Conservation (phyloP, 2,888 invertebrate species). For the Psylliodes chrysocephalus region DNA sequence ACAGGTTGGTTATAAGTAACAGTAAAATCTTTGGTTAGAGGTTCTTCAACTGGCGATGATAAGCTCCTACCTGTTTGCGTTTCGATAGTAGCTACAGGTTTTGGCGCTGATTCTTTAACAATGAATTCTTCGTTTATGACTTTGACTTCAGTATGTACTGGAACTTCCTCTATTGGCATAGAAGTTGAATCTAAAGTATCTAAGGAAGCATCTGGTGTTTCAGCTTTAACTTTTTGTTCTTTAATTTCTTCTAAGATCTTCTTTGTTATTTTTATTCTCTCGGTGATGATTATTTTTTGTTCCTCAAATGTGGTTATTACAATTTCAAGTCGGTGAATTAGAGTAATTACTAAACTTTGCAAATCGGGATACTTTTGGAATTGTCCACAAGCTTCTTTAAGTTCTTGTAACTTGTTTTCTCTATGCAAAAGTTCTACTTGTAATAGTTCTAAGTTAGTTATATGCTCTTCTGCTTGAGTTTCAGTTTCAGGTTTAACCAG, state of each 20-base stretch:
- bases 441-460: slow-evolving; percentile 57
- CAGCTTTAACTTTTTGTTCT: slow-evolving; percentile 54
- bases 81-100: slow-evolving; percentile 66
- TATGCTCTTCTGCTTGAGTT: slow-evolving; percentile 55
- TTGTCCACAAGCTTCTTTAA: slow-evolving; percentile 65
- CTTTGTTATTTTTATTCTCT: slow-evolving; percentile 69
- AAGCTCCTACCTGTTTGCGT: slow-evolving; percentile 77
- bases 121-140: slow-evolving; percentile 45
- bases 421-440: slow-evolving; percentile 63
- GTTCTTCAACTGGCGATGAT: slow-evolving; percentile 60
- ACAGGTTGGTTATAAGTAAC: slow-evolving; percentile 68
- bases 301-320: slow-evolving; percentile 71
- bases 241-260: slow-evolving; percentile 62
- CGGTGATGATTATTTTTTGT: slow-evolving; percentile 71
- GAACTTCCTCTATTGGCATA: slow-evolving; percentile 76
- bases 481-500: slow-evolving; percentile 46
- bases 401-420: slow-evolving; percentile 65
- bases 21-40: slow-evolving; percentile 66
- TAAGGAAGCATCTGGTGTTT: slow-evolving; percentile 64
- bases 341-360: slow-evolving; percentile 62
- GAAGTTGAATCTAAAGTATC: slow-evolving; percentile 75
- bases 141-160: slow-evolving; percentile 51
- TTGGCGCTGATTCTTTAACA: slow-evolving; percentile 43
- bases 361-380: slow-evolving; percentile 66
- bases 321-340: slow-evolving; percentile 69